These are phyloP conservation scores for Myiozetetes cayanensis DNA, from an alignment of 2,113 vertebrate genomes.

Conservation along the genomic window DNA sequence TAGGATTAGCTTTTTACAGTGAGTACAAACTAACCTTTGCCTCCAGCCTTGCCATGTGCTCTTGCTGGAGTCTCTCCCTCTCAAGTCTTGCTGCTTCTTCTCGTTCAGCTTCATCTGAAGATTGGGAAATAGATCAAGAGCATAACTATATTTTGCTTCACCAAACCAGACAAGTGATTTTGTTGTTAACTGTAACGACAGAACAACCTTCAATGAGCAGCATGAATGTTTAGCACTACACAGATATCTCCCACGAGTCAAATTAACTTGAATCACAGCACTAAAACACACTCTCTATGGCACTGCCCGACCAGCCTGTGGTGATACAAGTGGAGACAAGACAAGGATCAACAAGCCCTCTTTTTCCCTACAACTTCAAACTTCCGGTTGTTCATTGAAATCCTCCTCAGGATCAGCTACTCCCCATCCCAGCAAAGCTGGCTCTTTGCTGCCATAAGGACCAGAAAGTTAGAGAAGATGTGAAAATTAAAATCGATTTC, in stretches of 20 bases:
- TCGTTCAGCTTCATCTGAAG: constrained; percentile 79
- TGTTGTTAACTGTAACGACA: neutral
- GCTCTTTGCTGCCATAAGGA: neutral
- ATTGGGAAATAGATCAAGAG: neutral
- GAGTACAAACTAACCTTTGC: constrained; percentile 75
- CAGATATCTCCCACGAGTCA: neutral
- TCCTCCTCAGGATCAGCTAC: neutral
- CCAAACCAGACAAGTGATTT: neutral
- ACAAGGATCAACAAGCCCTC: neutral
- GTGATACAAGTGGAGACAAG: neutral
- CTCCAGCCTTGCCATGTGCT: constrained; percentile 75
- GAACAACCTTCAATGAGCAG: neutral
- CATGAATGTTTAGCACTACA: neutral
- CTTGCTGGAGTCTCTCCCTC: constrained; percentile 69
- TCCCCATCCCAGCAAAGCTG: neutral
- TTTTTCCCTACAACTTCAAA: neutral
- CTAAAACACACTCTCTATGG: neutral
- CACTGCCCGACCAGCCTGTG: neutral
- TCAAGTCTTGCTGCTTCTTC: constrained; percentile 79
- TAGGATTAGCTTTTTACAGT: neutral
- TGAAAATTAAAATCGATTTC: neutral
- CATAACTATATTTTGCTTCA: neutral
- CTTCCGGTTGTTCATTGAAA: neutral
- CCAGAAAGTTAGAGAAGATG: neutral
- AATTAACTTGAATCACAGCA: neutral